Percentiles rank a stretch among this genome's conserved stretches.
phyloP scores from a whole-genome alignment of 23 tunicate genomes.

The Ascidia mentula region DNA sequence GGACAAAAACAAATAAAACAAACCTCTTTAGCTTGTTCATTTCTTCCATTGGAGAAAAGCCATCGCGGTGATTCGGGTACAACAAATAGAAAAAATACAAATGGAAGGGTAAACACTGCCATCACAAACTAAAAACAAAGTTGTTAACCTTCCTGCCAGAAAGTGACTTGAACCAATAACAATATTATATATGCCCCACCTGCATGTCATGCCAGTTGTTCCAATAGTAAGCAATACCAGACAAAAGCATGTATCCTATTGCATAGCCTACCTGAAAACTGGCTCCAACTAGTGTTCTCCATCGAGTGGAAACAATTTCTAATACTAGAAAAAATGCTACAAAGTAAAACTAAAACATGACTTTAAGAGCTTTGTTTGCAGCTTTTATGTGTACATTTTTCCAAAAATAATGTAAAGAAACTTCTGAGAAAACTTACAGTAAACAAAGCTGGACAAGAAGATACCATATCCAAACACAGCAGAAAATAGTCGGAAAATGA shows the following conservation, averaged over 20 bases:
- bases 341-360: too few species aligned
- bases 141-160: too few species aligned
- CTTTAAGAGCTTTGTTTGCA: too few species aligned
- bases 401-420: too few species aligned
- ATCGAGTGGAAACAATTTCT: slow-evolving; percentile 44
- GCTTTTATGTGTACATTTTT: too few species aligned
- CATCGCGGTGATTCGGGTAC: slow-evolving; percentile 84
- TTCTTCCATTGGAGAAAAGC: slow-evolving; percentile 42
- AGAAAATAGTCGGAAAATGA: slow-evolving; percentile 39
- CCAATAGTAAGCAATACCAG: slow-evolving; percentile 76
- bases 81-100: slow-evolving; percentile 35
- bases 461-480: slow-evolving; percentile 67
- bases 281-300: slow-evolving; percentile 61
- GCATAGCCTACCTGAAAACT: slow-evolving; percentile 65
- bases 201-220: slow-evolving; percentile 76
- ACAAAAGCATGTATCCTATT: slow-evolving; percentile 75
- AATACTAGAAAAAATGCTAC: slow-evolving; percentile 60
- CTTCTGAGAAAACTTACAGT: slow-evolving; percentile 23
- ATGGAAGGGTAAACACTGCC: slow-evolving; percentile 49
- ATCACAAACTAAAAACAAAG: slow-evolving; percentile 20
- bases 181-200: too few species aligned
- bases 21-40: slow-evolving; percentile 58
- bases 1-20: too few species aligned
- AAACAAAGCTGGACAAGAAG: slow-evolving; percentile 57
- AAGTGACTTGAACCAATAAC: too few species aligned